phyloP scores from a whole-genome alignment of 1,140 invertebrate genomes.

The Tribolium castaneum region DNA sequence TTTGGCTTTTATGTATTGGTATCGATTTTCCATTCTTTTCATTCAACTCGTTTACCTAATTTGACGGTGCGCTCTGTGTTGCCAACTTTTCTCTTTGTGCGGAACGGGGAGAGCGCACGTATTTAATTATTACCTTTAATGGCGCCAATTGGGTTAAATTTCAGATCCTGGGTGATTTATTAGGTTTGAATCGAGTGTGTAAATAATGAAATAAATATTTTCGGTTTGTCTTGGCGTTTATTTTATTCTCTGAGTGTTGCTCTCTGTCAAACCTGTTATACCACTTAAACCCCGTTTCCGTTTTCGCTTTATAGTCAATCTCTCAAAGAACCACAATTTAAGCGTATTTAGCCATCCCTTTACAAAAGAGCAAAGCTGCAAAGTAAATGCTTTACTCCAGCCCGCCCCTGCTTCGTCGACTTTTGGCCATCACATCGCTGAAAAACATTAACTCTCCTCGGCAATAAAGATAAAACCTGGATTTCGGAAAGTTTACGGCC shows the following conservation, averaged over 20 bases:
- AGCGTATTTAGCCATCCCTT: neutral
- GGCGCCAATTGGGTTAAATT: slow-evolving; percentile 23
- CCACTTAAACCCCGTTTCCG: neutral
- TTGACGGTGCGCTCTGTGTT: slow-evolving; percentile 19
- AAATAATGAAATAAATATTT: too few species aligned
- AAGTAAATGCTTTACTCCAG: neutral
- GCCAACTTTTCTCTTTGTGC: slow-evolving; percentile 39
- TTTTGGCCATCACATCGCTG: neutral
- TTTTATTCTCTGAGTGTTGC: too few species aligned
- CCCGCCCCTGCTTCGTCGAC: neutral
- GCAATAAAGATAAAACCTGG: slow-evolving; percentile 19
- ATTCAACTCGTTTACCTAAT: slow-evolving; percentile 48
- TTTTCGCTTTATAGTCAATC: neutral
- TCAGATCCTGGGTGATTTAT: slow-evolving; percentile 15
- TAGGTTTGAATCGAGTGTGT: neutral
- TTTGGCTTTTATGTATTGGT: slow-evolving; percentile 54
- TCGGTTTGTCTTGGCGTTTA: too few species aligned
- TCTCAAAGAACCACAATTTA: neutral
- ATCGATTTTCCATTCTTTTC: slow-evolving; percentile 53
- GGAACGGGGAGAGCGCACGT: slow-evolving; percentile 2
- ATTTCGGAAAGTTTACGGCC: slow-evolving; percentile 14
- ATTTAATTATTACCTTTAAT: slow-evolving; percentile 40
- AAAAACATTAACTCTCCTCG: slow-evolving; percentile 20
- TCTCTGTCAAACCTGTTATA: too few species aligned
- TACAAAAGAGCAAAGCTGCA: neutral